Evolutionary conservation across 2,113 vertebrate species (phyloP).

Genomic region (Burhinus oedicnemus): DNA sequence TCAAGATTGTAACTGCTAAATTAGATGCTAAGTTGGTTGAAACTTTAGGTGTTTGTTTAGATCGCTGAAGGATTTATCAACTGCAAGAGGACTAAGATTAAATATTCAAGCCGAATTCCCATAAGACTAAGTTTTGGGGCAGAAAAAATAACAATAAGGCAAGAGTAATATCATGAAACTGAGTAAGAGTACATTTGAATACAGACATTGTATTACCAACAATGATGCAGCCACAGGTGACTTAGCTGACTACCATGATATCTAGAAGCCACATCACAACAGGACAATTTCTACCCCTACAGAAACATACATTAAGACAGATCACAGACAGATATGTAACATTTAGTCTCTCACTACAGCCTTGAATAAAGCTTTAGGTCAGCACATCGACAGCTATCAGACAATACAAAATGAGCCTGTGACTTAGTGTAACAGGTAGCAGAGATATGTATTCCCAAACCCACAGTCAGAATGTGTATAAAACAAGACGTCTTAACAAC

Average conservation of each 20-base stretch:
- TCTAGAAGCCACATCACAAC: background rate
- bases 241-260: background rate
- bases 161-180: background rate
- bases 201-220: background rate
- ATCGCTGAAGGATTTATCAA: background rate
- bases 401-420: background rate
- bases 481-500: background rate
- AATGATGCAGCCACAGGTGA: background rate
- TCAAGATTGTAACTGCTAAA: background rate
- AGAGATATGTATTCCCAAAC: background rate
- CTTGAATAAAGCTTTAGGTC: background rate
- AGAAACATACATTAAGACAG: background rate
- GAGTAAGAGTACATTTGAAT: rapidly evolving
- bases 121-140: background rate
- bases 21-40: background rate
- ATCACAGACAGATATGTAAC: background rate
- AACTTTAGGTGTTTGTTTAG: background rate
- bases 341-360: background rate
- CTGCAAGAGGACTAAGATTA: background rate
- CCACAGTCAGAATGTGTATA: background rate
- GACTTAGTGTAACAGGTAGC: background rate
- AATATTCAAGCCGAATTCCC: background rate
- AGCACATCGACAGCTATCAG: background rate
- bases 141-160: background rate
- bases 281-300: background rate